These are phyloP conservation scores for Paraescarpia echinospica DNA, from an alignment of 1,140 invertebrate species.

Conservation along the genomic window DNA sequence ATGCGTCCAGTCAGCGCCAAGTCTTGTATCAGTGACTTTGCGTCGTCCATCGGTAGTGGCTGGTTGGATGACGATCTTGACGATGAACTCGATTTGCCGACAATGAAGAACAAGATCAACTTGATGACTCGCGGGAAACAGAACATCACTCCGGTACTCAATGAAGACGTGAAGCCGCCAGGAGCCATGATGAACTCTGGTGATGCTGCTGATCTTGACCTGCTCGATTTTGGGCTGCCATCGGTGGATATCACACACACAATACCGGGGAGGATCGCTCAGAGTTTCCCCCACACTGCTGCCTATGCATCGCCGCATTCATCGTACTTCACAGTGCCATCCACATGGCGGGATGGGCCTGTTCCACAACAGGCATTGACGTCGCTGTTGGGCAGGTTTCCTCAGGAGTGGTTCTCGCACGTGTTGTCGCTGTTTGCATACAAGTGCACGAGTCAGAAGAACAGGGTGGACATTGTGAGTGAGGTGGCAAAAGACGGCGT, in stretches of 20 bases:
- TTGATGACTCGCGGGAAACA: neutral
- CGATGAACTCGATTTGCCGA: neutral
- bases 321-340: neutral
- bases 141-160: neutral
- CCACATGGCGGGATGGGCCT: neutral
- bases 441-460: neutral
- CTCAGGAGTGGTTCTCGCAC: neutral
- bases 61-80: conserved; percentile 46
- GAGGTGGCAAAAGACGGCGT: conserved; percentile 44
- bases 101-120: conserved; percentile 15
- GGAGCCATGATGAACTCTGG: conserved; percentile 35
- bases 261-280: neutral
- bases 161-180: conserved; percentile 22
- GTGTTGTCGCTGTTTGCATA: neutral
- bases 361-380: conserved; percentile 16
- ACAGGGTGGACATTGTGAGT: conserved; percentile 38
- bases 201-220: conserved; percentile 44
- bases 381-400: neutral
- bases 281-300: neutral
- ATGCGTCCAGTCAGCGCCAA: neutral
- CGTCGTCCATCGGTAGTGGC: neutral
- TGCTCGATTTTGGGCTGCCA: conserved; percentile 50
- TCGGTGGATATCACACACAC: conserved; percentile 35
- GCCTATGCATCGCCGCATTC: neutral
- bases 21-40: neutral